Evolutionary conservation across 2,113 vertebrate genomes (phyloP).

Genomic region (Eidolon helvum): DNA sequence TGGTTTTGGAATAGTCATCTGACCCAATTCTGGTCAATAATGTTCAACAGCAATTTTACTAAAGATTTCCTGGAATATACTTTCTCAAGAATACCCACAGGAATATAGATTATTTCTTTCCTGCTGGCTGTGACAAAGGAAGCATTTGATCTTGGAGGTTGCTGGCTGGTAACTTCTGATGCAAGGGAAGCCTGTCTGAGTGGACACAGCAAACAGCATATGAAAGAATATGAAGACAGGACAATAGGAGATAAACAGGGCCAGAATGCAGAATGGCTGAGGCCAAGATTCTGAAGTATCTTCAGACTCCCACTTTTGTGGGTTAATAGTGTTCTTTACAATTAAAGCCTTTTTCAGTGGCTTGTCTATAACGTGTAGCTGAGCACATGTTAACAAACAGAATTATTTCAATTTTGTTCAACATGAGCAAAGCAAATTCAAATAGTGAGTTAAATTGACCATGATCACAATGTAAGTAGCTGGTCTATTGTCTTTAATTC

Average conservation of each 20-base stretch:
- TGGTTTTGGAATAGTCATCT: neutral
- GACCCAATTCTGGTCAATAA: neutral
- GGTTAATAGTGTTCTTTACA: neutral
- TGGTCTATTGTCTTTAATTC: neutral
- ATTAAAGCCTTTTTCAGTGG: neutral
- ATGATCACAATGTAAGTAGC: neutral
- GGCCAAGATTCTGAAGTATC: too few relatives aligned
- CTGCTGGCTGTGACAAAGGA: neutral
- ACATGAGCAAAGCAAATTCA: neutral
- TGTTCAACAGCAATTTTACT: neutral
- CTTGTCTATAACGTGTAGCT: neutral
- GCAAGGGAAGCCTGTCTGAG: neutral
- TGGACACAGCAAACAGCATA: neutral
- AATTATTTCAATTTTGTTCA: neutral
- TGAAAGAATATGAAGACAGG: neutral
- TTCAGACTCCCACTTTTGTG: neutral
- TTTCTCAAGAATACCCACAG: neutral
- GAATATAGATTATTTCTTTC: neutral
- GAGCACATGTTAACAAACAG: neutral
- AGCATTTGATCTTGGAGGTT: neutral
- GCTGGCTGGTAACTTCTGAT: neutral
- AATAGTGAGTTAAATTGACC: neutral
- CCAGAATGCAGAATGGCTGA: neutral
- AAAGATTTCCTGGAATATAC: neutral
- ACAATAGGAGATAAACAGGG: neutral